Conservation (phyloP, 2,797 vertebrate species). For the Muscicapa striata region DNA sequence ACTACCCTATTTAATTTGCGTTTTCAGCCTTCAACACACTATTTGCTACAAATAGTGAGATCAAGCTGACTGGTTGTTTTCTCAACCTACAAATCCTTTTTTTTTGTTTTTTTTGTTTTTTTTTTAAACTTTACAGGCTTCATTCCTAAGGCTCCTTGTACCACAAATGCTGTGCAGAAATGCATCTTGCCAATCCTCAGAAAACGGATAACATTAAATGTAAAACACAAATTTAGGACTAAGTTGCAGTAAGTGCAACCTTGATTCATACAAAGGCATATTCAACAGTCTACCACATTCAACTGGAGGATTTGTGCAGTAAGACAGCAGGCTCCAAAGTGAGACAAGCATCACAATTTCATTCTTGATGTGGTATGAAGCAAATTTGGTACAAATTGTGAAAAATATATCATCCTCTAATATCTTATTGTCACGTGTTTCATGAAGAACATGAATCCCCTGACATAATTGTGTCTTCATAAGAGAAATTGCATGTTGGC, state of each 20-base stretch:
- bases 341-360: background rate
- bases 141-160: background rate
- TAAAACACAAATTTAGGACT: background rate
- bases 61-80: background rate
- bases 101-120: background rate
- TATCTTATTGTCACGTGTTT: background rate
- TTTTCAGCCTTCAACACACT: background rate
- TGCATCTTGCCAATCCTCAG: background rate
- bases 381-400: background rate
- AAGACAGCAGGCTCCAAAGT: background rate
- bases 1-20: background rate
- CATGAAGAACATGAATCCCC: background rate
- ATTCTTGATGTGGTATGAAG: background rate
- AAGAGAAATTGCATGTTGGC: background rate
- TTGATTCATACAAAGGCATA: background rate
- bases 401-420: constrained; percentile 14
- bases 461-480: background rate
- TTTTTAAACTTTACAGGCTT: background rate
- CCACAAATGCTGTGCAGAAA: background rate
- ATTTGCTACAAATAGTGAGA: background rate
- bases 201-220: background rate
- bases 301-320: background rate
- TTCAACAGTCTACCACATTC: background rate
- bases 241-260: background rate
- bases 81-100: background rate